Percentiles rank a stretch among this genome's conserved stretches.
phyloP scores from a whole-genome alignment of 2,797 vertebrate species.

The Streptopelia turtur region DNA sequence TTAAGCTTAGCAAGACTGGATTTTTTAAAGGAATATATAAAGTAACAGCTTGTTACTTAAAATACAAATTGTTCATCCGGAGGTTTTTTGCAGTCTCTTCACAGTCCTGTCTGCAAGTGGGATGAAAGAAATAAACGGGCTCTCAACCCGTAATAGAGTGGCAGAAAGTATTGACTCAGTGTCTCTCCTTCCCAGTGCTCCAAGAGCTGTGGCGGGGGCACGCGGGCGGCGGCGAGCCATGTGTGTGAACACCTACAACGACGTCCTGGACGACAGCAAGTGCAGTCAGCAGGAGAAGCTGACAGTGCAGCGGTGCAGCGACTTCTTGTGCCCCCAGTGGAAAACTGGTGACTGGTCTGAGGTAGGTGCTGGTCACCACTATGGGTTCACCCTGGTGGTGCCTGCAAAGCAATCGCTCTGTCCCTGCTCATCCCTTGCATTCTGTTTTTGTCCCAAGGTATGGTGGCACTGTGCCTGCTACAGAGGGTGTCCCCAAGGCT shows the following conservation, averaged over 20 bases:
- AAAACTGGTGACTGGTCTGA: slow-evolving; percentile 95
- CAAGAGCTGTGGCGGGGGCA: slow-evolving; percentile 91
- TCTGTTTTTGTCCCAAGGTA: rapidly evolving
- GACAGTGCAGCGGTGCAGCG: slow-evolving; percentile 88
- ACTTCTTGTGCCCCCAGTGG: slow-evolving; percentile 94
- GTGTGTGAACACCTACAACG: slow-evolving; percentile 87
- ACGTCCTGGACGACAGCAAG: slow-evolving; percentile 87
- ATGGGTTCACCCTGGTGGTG: background rate
- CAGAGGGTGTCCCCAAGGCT: background rate
- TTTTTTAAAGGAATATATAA: slow-evolving; percentile 31
- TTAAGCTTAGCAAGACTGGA: background rate
- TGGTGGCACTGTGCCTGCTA: background rate
- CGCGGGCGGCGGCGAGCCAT: slow-evolving; percentile 86
- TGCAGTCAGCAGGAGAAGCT: slow-evolving; percentile 92
- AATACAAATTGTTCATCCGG: background rate
- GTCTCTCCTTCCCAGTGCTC: slow-evolving; percentile 85
- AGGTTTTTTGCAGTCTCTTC: background rate
- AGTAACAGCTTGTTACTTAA: background rate
- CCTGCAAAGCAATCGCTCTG: background rate
- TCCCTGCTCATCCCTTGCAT: rapidly evolving
- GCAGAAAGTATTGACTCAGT: background rate
- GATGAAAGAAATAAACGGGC: background rate
- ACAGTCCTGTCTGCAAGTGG: background rate
- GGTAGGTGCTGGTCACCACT: slow-evolving; percentile 76
- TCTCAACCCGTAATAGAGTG: rapidly evolving